These are phyloP conservation scores for Taeniopygia guttata DNA, from an alignment of 2,797 vertebrate species.

Conservation along the genomic window DNA sequence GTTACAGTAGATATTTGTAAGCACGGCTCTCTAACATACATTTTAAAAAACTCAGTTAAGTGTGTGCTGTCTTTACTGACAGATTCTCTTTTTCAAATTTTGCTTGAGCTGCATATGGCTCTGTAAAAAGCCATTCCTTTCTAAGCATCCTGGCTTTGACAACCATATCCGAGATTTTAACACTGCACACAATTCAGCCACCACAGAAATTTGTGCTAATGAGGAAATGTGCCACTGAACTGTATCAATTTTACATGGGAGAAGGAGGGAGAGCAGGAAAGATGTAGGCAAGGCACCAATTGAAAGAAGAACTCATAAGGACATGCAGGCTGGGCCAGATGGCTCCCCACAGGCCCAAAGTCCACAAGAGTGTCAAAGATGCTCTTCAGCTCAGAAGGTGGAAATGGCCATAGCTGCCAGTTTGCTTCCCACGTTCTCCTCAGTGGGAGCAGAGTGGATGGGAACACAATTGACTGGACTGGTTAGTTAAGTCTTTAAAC, in stretches of 20 bases:
- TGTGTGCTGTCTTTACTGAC: background rate
- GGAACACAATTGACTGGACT: background rate
- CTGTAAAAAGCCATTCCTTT: background rate
- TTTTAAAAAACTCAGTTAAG: background rate
- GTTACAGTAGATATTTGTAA: background rate
- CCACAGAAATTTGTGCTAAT: background rate
- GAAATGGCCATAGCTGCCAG: background rate
- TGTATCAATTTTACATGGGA: background rate
- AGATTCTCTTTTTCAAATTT: background rate
- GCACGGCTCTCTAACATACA: background rate
- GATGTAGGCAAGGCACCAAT: background rate
- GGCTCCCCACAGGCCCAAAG: background rate
- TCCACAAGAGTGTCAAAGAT: background rate
- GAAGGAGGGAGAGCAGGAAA: background rate
- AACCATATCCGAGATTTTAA: slow-evolving; percentile 18
- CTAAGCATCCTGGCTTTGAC: background rate
- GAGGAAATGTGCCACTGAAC: background rate
- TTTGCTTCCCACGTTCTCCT: background rate
- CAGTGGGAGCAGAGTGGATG: background rate
- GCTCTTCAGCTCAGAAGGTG: background rate
- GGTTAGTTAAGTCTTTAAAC: background rate
- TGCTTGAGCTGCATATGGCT: background rate
- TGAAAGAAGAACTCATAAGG: background rate
- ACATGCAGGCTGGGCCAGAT: background rate
- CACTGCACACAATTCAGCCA: background rate